Conservation (phyloP, 2,797 vertebrate genomes). For the Gouania willdenowi region DNA sequence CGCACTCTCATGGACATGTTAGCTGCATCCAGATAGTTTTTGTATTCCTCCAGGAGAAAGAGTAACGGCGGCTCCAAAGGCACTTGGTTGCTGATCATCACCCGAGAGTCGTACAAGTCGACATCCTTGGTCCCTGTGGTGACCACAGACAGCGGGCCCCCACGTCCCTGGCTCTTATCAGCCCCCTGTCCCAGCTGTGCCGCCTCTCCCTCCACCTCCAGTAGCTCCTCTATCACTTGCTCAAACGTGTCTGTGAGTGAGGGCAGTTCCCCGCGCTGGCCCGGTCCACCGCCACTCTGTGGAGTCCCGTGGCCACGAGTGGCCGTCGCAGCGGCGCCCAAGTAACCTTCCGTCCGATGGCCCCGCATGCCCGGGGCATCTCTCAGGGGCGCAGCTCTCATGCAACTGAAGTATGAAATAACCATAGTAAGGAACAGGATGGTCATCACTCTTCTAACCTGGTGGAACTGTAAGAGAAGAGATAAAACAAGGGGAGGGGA, state of each 20-base stretch:
- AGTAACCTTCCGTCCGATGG: conserved; percentile 93
- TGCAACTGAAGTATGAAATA: conserved; percentile 99
- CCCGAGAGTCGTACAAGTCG: conserved; percentile 93
- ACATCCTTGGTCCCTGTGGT: conserved; percentile 89
- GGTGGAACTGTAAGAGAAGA: conserved; percentile 87
- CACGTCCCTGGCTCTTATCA: conserved; percentile 82
- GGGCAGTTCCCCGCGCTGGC: conserved; percentile 78
- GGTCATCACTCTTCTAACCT: conserved; percentile 99
- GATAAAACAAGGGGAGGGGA: conserved; percentile 9
- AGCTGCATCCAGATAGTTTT: conserved; percentile 98
- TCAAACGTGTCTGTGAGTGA: conserved; percentile 95
- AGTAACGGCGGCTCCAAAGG: conserved; percentile 99
- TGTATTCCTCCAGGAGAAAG: conserved; percentile 99
- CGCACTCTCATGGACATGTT: conserved; percentile 99
- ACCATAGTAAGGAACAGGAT: conserved; percentile 99
- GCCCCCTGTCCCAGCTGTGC: conserved; percentile 74
- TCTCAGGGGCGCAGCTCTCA: conserved; percentile 99
- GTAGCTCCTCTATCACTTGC: conserved; percentile 97
- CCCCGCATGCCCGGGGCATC: conserved; percentile 88
- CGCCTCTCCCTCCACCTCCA: conserved; percentile 87
- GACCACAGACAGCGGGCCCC: conserved; percentile 59
- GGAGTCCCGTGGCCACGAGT: conserved; percentile 89
- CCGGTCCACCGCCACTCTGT: conserved; percentile 83
- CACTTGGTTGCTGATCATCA: conserved; percentile 99
- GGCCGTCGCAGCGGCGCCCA: conserved; percentile 83